A percentile compares a stretch with the other conserved stretches of the same genome.
Evolutionary conservation across 1,140 invertebrate genomes (phyloP).

Genomic region (Leptinotarsa defecta): DNA sequence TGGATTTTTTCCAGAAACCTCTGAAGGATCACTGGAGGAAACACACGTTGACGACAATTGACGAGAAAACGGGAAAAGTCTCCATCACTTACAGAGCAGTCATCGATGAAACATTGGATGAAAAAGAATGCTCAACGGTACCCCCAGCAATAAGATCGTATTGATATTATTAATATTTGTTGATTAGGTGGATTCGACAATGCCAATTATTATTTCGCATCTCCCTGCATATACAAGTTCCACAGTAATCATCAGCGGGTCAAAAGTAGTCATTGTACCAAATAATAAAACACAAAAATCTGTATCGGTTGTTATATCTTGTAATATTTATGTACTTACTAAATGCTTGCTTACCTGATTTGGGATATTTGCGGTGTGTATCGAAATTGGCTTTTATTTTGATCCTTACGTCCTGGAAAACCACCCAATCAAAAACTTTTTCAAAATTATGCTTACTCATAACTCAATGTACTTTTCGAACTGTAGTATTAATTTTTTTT

Average conservation of each 20-base stretch:
- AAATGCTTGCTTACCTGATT: not conserved
- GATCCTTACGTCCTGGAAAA: not conserved
- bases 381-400: not conserved
- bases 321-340: not conserved
- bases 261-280: not conserved
- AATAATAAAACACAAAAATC: not conserved
- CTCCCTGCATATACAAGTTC: not conserved
- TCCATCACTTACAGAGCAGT: slow-evolving; percentile 82
- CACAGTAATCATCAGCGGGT: not conserved
- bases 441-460: not conserved
- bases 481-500: no score
- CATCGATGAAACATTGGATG: slow-evolving; percentile 83
- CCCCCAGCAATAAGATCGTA: slow-evolving; percentile 75
- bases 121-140: slow-evolving; percentile 71
- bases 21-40: slow-evolving; percentile 86
- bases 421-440: slow-evolving; percentile 3
- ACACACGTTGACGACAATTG: slow-evolving; percentile 78
- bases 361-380: not conserved
- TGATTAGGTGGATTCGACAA: not conserved
- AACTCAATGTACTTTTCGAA: not conserved
- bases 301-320: not conserved
- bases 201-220: not conserved
- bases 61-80: slow-evolving; percentile 72
- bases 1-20: slow-evolving; percentile 17
- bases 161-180: slow-evolving; percentile 53